Evolutionary conservation across 2,797 vertebrate genomes (phyloP), one percentile per base, ranked within the genome.

Genomic region (Acipenser ruthenus): DNA sequence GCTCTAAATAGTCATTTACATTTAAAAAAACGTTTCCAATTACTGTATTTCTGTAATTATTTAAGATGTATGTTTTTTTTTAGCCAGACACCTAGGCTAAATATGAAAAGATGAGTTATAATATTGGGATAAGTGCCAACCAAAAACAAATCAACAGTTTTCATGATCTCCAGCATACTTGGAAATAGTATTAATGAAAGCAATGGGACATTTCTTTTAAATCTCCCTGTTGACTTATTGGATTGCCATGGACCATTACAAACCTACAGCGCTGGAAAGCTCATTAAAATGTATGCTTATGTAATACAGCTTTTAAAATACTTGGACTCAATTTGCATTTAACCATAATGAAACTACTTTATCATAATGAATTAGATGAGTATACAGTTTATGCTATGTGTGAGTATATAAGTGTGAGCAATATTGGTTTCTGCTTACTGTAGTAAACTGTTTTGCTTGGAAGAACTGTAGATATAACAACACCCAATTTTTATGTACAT

Each of bases 61-160:
- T 53, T 6, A 12, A 53, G 12, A 0, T 53, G 51, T 53, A 53
- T 53, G 12, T 2, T 18, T 7, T 53, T 9, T 8, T 4, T 9
- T 53, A 53, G 51, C 51, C 76, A 80, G 80, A 77, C 71, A 76
- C 74, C 63, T 65, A 72, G 15, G 60, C 68, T 68, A 77, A 84
- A 83, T 70, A 74, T 72, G 59, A 70, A 78, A 71, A 76, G 63
- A 63, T 72, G 69, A 65, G 48, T 15, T 12, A 77, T 80, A 76
- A 77, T 86, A 82, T 79, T 76, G 82, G 86, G 82, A 77, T 83
- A 83, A 82, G 79, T 74, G 79, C 81, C 80, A 73, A 79, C 37
- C 71, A 72, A 80, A 84, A 83, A 84, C 90, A 87, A 91, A 90
- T 86, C 80, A 76, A 76, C 71, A 68, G 77, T 83, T 90, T 89